phyloP scores from a whole-genome alignment of 2,797 vertebrate genomes.

The Setipinna tenuifilis region DNA sequence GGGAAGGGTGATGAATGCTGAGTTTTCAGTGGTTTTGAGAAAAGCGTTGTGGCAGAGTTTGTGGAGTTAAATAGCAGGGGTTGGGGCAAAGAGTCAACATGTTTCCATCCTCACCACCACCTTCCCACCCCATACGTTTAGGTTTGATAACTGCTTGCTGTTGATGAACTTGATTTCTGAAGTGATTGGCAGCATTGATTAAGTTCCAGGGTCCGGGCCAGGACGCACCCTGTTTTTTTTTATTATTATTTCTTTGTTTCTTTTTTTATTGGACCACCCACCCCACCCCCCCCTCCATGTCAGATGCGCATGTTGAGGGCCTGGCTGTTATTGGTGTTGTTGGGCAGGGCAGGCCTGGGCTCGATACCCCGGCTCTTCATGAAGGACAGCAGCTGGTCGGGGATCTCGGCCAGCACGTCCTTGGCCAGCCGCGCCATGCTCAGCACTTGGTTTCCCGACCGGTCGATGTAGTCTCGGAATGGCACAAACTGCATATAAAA shows the following conservation, averaged over 20 bases:
- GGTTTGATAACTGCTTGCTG: not conserved
- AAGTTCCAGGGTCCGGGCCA: not conserved
- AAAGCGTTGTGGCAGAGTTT: not conserved
- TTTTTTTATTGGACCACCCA: not conserved
- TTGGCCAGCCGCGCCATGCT: conserved; percentile 83
- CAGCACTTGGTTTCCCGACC: conserved; percentile 82
- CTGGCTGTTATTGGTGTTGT: conserved; percentile 53
- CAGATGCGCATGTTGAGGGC: conserved; percentile 57
- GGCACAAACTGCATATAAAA: conserved; percentile 77
- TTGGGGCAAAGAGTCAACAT: too few relatives aligned
- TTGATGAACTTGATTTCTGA: not conserved
- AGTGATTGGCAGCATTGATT: not conserved
- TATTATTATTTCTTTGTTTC: not conserved
- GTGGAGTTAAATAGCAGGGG: not conserved
- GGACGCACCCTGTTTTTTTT: not conserved
- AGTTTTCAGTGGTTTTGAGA: not conserved
- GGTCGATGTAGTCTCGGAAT: conserved; percentile 84
- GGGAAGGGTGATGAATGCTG: not conserved
- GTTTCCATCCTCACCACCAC: too few relatives aligned
- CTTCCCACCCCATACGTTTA: not conserved
- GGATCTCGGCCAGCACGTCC: conserved; percentile 79
- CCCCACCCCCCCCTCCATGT: conserved; percentile 21
- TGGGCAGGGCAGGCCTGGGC: conserved; percentile 71
- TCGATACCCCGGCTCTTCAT: conserved; percentile 77
- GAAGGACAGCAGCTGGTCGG: conserved; percentile 79